These are phyloP conservation scores for Limnephilus auricula DNA, from an alignment of 2,888 invertebrate genomes.

Conservation along the genomic window DNA sequence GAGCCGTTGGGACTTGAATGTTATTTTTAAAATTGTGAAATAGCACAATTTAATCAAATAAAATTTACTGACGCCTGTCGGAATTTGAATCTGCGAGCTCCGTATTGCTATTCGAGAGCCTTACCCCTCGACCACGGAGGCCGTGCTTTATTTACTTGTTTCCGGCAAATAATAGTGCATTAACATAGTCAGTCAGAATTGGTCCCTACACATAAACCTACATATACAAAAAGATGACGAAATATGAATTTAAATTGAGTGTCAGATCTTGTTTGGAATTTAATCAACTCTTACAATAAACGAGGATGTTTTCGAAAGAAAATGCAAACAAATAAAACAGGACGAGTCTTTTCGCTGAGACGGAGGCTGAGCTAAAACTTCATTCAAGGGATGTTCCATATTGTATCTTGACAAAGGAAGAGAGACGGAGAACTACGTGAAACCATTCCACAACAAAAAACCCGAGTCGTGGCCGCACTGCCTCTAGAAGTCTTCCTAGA, in stretches of 20 bases:
- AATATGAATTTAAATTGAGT: neutral
- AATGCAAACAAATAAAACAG: neutral
- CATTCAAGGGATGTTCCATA: conserved; percentile 16
- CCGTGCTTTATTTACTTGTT: too few relatives aligned
- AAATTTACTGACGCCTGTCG: too few relatives aligned
- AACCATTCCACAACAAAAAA: conserved; percentile 42
- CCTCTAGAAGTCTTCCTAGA: conserved; percentile 16
- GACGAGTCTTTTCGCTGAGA: neutral
- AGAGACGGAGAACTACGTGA: conserved; percentile 25
- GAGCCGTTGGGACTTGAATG: too few relatives aligned
- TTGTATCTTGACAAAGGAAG: conserved; percentile 37
- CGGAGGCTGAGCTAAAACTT: neutral
- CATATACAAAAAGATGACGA: neutral
- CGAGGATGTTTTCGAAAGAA: neutral
- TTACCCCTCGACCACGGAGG: too few relatives aligned
- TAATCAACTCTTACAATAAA: neutral
- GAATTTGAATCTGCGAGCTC: too few relatives aligned
- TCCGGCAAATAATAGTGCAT: neutral
- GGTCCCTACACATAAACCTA: too few relatives aligned
- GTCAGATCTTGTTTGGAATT: neutral
- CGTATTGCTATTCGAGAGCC: too few relatives aligned
- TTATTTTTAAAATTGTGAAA: too few relatives aligned
- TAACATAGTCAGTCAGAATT: neutral
- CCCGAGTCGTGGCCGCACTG: neutral
- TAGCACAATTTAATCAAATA: too few relatives aligned